Conservation (phyloP, 2,797 vertebrate species). For the Sebastes trivittatus region DNA sequence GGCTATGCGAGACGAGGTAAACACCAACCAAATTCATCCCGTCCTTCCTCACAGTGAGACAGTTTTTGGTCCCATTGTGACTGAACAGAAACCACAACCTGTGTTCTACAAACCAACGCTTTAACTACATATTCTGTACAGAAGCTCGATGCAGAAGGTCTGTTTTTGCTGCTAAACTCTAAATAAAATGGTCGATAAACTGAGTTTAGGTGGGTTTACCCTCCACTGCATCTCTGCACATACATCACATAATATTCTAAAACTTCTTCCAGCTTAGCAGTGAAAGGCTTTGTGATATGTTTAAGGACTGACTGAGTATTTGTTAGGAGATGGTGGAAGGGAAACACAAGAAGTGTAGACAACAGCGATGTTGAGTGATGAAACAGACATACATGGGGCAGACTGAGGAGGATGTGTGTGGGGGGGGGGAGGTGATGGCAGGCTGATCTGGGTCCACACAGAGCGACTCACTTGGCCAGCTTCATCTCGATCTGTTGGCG, state of each 20-base stretch:
- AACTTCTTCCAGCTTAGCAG: background rate
- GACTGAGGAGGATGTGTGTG: conserved; percentile 2
- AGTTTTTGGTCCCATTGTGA: background rate
- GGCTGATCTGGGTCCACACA: conserved; percentile 49
- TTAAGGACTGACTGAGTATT: background rate
- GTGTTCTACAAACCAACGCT: background rate
- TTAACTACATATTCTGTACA: background rate
- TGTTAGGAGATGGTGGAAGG: background rate
- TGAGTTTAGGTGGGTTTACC: background rate
- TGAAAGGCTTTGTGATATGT: background rate
- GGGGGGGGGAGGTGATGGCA: conserved; percentile 7
- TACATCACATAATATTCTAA: background rate
- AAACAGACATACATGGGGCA: conserved; percentile 52
- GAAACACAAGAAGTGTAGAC: conserved; percentile 9
- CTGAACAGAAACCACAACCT: background rate
- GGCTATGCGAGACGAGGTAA: background rate
- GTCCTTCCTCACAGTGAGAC: background rate
- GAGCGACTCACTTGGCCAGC: conserved; percentile 93
- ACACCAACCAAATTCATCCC: background rate
- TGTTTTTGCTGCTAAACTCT: too few species aligned
- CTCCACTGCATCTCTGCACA: background rate
- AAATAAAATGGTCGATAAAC: too few species aligned
- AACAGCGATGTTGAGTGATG: conserved; percentile 38
- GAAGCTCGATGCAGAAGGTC: too few species aligned
- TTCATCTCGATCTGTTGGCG: conserved; percentile 97